A percentile compares a stretch with the other conserved stretches of the same genome.
Conservation (phyloP, 1,140 invertebrate species). For the Trichonephila inaurata region DNA sequence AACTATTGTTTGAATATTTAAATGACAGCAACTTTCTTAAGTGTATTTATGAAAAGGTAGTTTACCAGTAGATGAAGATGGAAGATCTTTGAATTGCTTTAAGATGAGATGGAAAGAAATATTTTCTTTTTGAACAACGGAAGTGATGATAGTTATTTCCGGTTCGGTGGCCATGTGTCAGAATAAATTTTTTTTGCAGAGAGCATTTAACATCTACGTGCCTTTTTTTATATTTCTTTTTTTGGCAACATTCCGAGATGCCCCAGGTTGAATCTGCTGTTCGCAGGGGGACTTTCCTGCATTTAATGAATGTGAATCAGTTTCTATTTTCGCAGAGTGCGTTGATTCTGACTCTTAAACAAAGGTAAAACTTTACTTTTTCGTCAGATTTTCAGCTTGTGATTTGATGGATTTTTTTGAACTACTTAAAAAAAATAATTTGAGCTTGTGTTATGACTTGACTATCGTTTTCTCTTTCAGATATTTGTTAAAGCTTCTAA, state of each 20-base stretch:
- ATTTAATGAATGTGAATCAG: neutral
- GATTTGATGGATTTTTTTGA: neutral
- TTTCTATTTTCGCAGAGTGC: neutral
- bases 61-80: too few species aligned
- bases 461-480: too few species aligned
- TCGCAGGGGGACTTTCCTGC: neutral
- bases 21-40: too few species aligned
- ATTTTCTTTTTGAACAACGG: neutral
- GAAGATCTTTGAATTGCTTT: too few species aligned
- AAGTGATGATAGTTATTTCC: slow-evolving; percentile 6
- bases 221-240: neutral
- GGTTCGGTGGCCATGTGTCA: slow-evolving; percentile 24
- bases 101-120: neutral
- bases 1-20: too few species aligned
- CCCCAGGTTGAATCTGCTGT: neutral
- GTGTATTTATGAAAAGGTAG: too few species aligned
- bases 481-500: too few species aligned
- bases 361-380: neutral
- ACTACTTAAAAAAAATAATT: too few species aligned
- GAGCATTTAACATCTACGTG: slow-evolving; percentile 1
- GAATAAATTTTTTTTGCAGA: neutral
- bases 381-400: neutral
- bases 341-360: neutral
- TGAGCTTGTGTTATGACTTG: too few species aligned
- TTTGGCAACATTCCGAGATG: slow-evolving; percentile 36